Conservation (phyloP, 2,113 vertebrate species). For the Syngnathus typhle region DNA sequence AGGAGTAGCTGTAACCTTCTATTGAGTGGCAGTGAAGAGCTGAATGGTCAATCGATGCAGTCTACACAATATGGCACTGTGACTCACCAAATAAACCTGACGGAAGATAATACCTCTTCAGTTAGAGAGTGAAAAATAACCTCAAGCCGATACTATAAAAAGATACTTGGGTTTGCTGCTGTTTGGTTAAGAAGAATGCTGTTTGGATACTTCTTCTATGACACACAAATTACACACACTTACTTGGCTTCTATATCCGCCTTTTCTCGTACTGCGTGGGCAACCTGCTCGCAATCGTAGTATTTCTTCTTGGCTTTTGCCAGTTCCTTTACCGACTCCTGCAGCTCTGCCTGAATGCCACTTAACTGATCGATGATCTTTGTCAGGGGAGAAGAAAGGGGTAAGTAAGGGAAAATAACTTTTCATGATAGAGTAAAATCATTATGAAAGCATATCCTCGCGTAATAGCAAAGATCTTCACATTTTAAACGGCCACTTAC, state of each 20-base stretch:
- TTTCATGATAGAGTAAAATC: not conserved
- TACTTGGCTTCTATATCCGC: conserved; percentile 98
- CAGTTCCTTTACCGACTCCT: conserved; percentile 97
- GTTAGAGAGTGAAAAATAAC: not conserved
- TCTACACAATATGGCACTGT: not conserved
- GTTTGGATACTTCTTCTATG: not conserved
- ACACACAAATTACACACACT: conserved; percentile 46
- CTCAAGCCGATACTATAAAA: not conserved
- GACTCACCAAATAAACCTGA: not conserved
- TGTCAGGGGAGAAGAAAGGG: conserved; percentile 23
- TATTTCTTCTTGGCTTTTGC: conserved; percentile 99
- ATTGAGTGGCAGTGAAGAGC: no score
- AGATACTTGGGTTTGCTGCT: not conserved
- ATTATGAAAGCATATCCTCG: not conserved
- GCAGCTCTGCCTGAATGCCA: conserved; percentile 90
- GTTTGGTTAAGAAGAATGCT: not conserved
- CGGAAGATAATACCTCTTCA: no score
- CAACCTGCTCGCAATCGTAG: conserved; percentile 97
- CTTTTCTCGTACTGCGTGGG: conserved; percentile 93
- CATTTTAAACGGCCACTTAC: no score
- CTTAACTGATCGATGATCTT: conserved; percentile 95
- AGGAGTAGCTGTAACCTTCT: no score
- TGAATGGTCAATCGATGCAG: conserved; percentile 42
- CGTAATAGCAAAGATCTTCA: not conserved
- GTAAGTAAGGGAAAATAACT: not conserved